phyloP scores from a whole-genome alignment of 2,888 invertebrate species.

The Drosophila anceps region DNA sequence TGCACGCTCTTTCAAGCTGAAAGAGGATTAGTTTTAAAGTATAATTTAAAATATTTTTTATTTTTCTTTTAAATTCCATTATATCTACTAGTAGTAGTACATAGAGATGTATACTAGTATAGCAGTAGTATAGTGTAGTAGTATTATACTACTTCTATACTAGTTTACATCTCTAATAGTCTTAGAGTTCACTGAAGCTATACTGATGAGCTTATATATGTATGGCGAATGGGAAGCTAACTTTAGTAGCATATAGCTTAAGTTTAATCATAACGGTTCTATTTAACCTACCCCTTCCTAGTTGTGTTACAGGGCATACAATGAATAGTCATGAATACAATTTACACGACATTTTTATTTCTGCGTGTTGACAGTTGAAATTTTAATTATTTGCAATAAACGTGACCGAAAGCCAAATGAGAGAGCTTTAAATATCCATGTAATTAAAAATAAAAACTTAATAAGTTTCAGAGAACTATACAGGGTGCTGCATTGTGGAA shows the following conservation, averaged over 20 bases:
- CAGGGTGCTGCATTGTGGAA: conserved; percentile 20
- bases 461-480: conserved; percentile 4
- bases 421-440: conserved; percentile 18
- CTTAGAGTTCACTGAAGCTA: background rate
- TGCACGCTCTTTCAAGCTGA: background rate
- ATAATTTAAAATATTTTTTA: background rate
- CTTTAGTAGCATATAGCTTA: no score
- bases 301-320: conserved; percentile 6
- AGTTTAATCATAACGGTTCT: no score
- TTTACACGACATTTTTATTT: conserved; percentile 23
- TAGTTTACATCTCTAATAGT: no score
- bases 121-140: no score
- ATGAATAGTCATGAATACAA: conserved; percentile 8
- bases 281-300: background rate
- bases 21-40: background rate
- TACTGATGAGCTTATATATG: background rate
- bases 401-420: conserved; percentile 59
- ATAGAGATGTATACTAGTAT: no score
- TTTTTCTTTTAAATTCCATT: no score
- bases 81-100: no score
- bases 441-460: conserved; percentile 26
- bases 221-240: background rate
- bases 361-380: conserved; percentile 26
- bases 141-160: no score
- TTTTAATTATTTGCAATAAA: conserved; percentile 62